Evolutionary conservation across 2,888 invertebrate species (phyloP).

Genomic region (Eristalis pertinax): DNA sequence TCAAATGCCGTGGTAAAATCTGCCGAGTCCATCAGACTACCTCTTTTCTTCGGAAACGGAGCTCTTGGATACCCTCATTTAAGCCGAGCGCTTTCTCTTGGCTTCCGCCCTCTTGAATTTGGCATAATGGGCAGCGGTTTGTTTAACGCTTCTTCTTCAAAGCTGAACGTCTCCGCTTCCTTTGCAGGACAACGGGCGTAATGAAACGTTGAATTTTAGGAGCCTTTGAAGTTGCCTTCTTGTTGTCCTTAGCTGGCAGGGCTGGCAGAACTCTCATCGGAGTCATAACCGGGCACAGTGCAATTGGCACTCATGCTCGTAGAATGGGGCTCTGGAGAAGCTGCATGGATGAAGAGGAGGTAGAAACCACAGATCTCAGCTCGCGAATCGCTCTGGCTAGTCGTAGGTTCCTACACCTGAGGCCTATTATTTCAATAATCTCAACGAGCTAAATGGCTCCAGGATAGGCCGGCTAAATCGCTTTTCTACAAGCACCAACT

Average conservation of each 20-base stretch:
- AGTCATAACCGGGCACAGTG: too few species aligned
- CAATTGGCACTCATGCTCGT: too few species aligned
- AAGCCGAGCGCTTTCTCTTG: conserved; percentile 91
- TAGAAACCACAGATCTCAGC: too few species aligned
- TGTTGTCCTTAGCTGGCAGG: conserved; percentile 90
- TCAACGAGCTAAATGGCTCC: too few species aligned
- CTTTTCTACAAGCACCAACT: too few species aligned
- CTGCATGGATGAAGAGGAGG: too few species aligned
- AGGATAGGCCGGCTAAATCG: too few species aligned
- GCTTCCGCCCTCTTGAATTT: conserved; percentile 91
- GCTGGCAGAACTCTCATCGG: too few species aligned
- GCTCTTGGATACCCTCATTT: conserved; percentile 93
- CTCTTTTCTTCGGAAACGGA: conserved; percentile 86
- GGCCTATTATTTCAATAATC: too few species aligned
- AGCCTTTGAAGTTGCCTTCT: conserved; percentile 90
- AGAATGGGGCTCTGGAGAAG: too few species aligned
- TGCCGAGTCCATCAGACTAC: conserved; percentile 72
- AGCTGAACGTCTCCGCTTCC: conserved; percentile 94
- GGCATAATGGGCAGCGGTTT: conserved; percentile 93
- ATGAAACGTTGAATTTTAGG: conserved; percentile 98
- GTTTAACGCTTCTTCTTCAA: conserved; percentile 92
- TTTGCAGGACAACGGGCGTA: conserved; percentile 93
- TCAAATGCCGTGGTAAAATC: conserved; percentile 61
- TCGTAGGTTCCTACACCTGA: too few species aligned
- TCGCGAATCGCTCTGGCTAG: too few species aligned